A percentile compares a stretch with the other conserved stretches of the same genome.
phyloP scores from a whole-genome alignment of 1,140 invertebrate genomes.

The Calephelis virginiensis region DNA sequence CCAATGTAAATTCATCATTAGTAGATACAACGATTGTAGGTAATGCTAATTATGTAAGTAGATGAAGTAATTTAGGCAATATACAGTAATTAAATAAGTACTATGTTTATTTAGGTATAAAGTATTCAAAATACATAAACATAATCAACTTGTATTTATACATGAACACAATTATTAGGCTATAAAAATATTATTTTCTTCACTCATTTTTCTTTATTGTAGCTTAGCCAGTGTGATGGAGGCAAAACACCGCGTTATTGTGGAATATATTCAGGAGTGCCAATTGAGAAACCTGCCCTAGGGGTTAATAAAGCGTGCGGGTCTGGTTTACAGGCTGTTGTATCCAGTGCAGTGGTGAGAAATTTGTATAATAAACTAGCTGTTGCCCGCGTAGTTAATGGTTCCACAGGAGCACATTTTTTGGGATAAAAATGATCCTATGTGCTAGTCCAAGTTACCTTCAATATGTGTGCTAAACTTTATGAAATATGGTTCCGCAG shows the following conservation, averaged over 20 bases:
- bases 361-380: neutral
- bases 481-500: no score
- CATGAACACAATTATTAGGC: no score
- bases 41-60: slow-evolving; percentile 65
- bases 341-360: slow-evolving; percentile 51
- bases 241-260: slow-evolving; percentile 67
- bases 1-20: slow-evolving; percentile 44
- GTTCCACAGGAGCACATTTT: no score
- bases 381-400: no score
- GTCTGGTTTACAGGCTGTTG: slow-evolving; percentile 56
- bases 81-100: neutral
- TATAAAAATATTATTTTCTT: neutral
- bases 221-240: slow-evolving; percentile 70
- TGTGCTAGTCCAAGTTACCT: no score
- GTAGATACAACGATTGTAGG: slow-evolving; percentile 62
- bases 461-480: no score
- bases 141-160: neutral
- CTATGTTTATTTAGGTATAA: no score
- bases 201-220: slow-evolving; percentile 22
- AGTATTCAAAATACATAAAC: no score
- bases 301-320: slow-evolving; percentile 66
- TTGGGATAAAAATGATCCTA: no score
- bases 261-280: slow-evolving; percentile 59
- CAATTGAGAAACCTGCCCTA: slow-evolving; percentile 59
- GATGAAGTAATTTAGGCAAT: neutral